These are phyloP conservation scores for Dromius quadrimaculatus DNA, from an alignment of 2,888 invertebrate species.

Conservation along the genomic window DNA sequence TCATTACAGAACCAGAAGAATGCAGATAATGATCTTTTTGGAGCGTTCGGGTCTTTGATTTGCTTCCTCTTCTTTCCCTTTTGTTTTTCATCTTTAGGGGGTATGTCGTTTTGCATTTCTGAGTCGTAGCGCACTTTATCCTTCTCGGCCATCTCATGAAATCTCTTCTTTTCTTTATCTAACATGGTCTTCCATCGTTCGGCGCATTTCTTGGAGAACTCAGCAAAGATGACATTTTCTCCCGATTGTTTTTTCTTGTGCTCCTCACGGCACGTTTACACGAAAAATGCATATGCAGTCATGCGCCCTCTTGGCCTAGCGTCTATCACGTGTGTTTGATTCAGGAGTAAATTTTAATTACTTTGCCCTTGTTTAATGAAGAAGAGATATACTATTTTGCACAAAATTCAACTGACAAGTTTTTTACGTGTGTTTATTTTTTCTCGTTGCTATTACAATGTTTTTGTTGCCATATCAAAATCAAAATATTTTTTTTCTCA, in stretches of 20 bases:
- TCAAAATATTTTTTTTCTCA: too few species aligned
- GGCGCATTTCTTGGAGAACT: constrained; percentile 98
- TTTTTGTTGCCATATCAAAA: too few species aligned
- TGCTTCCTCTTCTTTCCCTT: constrained; percentile 92
- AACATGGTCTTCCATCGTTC: constrained; percentile 99
- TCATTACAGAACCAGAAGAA: constrained; percentile 99
- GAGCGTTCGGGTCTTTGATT: constrained; percentile 98
- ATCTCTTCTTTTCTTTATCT: constrained; percentile 97
- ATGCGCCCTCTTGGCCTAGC: constrained; percentile 93
- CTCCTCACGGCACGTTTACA: constrained; percentile 99
- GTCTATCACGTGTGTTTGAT: too few species aligned
- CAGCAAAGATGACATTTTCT: constrained; percentile 97
- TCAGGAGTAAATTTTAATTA: too few species aligned
- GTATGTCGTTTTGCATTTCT: constrained; percentile 96
- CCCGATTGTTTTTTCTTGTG: constrained; percentile 99
- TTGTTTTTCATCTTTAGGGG: constrained; percentile 86
- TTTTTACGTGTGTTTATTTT: too few species aligned
- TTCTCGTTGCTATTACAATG: too few species aligned
- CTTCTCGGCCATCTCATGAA: constrained; percentile 98
- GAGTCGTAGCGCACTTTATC: constrained; percentile 96
- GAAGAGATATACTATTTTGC: too few species aligned
- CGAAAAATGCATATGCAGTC: constrained; percentile 97
- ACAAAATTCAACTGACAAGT: too few species aligned
- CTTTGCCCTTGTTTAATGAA: too few species aligned
- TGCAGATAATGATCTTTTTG: constrained; percentile 97